These are phyloP conservation scores for Chalcosyrphus nemorum DNA, from an alignment of 2,888 invertebrate species.

Conservation along the genomic window DNA sequence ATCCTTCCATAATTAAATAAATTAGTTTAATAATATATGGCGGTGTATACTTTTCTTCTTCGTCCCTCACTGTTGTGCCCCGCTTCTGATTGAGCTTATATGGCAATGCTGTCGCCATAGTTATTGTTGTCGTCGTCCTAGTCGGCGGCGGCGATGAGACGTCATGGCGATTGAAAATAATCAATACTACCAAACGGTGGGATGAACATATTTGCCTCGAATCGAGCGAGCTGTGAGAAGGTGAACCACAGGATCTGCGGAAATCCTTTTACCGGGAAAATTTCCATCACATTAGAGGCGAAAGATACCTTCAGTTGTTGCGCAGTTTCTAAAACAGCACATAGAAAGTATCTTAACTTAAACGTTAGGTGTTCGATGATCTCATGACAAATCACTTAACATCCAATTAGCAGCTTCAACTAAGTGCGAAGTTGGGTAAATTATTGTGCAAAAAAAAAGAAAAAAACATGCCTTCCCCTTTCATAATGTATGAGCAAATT, in stretches of 20 bases:
- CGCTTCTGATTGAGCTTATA: neutral
- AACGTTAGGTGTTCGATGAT: neutral
- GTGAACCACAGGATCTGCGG: neutral
- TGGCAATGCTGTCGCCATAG: constrained; percentile 13
- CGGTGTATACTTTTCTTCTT: neutral
- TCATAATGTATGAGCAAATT: neutral
- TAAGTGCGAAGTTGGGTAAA: neutral
- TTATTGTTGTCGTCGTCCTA: neutral
- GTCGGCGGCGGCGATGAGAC: constrained; percentile 16
- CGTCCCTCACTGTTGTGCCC: no score
- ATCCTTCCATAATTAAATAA: constrained; percentile 29
- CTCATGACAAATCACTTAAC: neutral
- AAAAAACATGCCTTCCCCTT: neutral
- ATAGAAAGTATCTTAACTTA: neutral
- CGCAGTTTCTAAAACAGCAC: neutral
- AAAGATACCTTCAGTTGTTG: no score
- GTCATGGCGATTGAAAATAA: constrained; percentile 8
- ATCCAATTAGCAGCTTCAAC: neutral
- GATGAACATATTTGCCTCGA: neutral
- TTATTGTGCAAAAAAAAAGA: neutral
- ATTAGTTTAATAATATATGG: constrained; percentile 64
- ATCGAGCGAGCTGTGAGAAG: neutral
- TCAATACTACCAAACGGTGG: neutral
- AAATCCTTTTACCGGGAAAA: neutral
- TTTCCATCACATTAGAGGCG: no score